A percentile compares a stretch with the other conserved stretches of the same genome.
phyloP scores from a whole-genome alignment of 2,888 invertebrate species.

The Silvanus unidentatus region DNA sequence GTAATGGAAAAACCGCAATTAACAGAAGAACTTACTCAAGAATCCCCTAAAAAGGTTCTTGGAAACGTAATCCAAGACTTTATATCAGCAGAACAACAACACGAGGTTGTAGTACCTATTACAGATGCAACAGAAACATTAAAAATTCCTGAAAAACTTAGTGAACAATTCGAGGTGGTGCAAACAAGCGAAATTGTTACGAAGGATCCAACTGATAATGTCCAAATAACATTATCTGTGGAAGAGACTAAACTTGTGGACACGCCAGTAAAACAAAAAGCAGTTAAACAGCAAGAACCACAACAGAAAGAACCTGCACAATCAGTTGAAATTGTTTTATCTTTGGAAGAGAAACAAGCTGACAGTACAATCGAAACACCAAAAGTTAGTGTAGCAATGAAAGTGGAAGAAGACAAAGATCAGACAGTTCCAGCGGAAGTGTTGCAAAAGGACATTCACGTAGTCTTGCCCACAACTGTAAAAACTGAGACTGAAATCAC shows the following conservation, averaged over 20 bases:
- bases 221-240: constrained; percentile 18
- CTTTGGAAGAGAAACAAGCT: constrained; percentile 46
- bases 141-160: constrained; percentile 19
- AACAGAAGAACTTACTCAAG: neutral
- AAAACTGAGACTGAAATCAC: constrained; percentile 24
- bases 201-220: neutral
- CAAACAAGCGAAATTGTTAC: constrained; percentile 12
- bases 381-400: constrained; percentile 35
- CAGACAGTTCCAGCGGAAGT: constrained; percentile 31
- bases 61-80: constrained; percentile 17
- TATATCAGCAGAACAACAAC: constrained; percentile 16
- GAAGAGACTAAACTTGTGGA: constrained; percentile 12
- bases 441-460: constrained; percentile 37
- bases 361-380: constrained; percentile 38
- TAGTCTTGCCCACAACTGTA: constrained; percentile 31
- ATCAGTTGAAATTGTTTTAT: constrained; percentile 38
- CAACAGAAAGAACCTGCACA: constrained; percentile 31
- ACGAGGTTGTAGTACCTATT: constrained; percentile 7
- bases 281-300: constrained; percentile 16
- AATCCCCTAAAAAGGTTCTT: too few species aligned
- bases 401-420: constrained; percentile 30
- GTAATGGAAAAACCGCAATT: constrained; percentile 4
- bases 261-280: constrained; percentile 15
- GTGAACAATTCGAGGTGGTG: constrained; percentile 8
- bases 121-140: neutral